Percentiles rank a stretch among this genome's conserved stretches.
These are phyloP conservation scores for Tethea ocularis DNA, from an alignment of 2,888 invertebrate species.

Conservation along the genomic window DNA sequence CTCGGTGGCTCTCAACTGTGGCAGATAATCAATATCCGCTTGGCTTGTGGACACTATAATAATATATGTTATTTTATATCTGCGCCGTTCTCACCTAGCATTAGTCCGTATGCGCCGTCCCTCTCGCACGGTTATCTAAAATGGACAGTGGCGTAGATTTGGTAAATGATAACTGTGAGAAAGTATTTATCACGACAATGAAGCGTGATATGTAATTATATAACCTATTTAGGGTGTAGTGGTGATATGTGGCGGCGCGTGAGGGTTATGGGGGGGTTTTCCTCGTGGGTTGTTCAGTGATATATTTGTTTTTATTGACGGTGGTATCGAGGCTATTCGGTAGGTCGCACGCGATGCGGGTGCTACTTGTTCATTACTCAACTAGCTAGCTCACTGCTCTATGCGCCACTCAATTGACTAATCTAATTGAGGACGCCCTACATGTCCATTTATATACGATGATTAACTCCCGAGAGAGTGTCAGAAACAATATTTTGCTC, in stretches of 20 bases:
- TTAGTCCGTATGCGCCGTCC: conserved; percentile 47
- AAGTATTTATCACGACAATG: conserved; percentile 84
- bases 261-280: conserved; percentile 31
- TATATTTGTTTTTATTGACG: conserved; percentile 76
- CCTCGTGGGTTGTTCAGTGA: conserved; percentile 51
- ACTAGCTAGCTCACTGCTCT: conserved; percentile 42
- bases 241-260: conserved; percentile 57
- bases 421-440: conserved; percentile 50
- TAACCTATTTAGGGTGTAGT: conserved; percentile 74
- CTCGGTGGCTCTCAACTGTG: conserved; percentile 82
- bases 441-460: conserved; percentile 33
- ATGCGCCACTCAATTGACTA: conserved; percentile 60
- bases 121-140: conserved; percentile 80
- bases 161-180: conserved; percentile 84
- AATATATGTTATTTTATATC: conserved; percentile 81
- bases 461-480: conserved; percentile 13
- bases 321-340: conserved; percentile 48
- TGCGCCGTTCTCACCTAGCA: conserved; percentile 51
- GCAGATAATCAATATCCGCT: conserved; percentile 85
- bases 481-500: neutral
- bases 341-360: conserved; percentile 66
- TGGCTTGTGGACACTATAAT: conserved; percentile 84
- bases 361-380: conserved; percentile 48
- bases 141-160: conserved; percentile 84
- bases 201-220: conserved; percentile 82